Conservation (phyloP, 2,797 vertebrate species). For the Loriculus beryllinus region DNA sequence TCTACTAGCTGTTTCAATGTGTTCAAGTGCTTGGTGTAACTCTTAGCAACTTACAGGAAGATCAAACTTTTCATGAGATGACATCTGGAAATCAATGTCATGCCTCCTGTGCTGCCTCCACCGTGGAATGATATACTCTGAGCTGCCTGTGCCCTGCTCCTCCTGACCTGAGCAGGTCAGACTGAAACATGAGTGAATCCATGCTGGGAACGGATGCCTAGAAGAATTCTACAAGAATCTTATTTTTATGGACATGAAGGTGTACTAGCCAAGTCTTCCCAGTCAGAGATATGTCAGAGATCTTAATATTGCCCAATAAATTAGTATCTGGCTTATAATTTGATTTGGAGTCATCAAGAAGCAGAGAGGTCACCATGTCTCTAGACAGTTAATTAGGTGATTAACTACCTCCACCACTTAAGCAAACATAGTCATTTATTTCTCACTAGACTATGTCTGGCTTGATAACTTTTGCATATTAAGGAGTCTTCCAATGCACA, state of each 20-base stretch:
- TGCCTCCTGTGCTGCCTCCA: not conserved
- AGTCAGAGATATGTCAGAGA: not conserved
- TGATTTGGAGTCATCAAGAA: not conserved
- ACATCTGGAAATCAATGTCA: not conserved
- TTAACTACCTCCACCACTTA: not conserved
- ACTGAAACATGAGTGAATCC: not conserved
- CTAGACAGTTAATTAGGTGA: not conserved
- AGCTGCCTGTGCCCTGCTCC: not conserved
- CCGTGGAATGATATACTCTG: fast-evolving
- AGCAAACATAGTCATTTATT: not conserved
- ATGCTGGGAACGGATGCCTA: not conserved
- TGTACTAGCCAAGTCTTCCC: not conserved
- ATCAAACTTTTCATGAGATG: not conserved
- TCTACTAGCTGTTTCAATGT: not conserved
- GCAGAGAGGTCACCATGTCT: not conserved
- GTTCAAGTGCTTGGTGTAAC: not conserved
- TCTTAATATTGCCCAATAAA: not conserved
- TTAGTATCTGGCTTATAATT: not conserved
- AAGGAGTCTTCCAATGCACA: not conserved
- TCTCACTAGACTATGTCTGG: not conserved
- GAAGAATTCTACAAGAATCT: not conserved
- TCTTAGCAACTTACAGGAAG: not conserved
- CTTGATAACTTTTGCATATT: not conserved
- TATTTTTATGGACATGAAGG: not conserved
- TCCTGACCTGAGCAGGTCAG: not conserved